Evolutionary conservation across 2,113 vertebrate species (phyloP).

Genomic region (Clarias gariepinus): DNA sequence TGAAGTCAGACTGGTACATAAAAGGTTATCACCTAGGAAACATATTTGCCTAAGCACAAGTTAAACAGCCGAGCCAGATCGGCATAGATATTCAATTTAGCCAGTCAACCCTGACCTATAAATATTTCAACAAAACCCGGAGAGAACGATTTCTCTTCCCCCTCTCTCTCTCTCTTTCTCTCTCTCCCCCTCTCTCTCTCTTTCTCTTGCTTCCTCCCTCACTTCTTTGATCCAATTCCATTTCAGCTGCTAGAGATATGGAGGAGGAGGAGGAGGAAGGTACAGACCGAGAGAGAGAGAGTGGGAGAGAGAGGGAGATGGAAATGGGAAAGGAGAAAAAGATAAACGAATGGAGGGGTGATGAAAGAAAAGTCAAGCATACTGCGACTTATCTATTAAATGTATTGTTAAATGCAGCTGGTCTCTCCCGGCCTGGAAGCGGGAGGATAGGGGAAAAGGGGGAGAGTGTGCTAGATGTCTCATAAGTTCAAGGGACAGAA

Average conservation of each 20-base stretch:
- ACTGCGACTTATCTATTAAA: slow-evolving; percentile 95
- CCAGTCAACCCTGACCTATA: slow-evolving; percentile 99
- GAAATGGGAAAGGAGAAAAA: slow-evolving; percentile 80
- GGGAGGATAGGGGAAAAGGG: slow-evolving; percentile 25
- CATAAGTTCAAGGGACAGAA: slow-evolving; percentile 86
- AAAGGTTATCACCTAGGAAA: slow-evolving; percentile 99
- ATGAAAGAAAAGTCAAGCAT: slow-evolving; percentile 88
- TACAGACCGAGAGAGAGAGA: slow-evolving; percentile 81
- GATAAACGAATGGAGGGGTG: slow-evolving; percentile 74
- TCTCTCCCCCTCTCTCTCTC: slow-evolving; percentile 76
- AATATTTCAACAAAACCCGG: slow-evolving; percentile 99
- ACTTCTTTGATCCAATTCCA: slow-evolving; percentile 97
- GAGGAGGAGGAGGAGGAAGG: slow-evolving; percentile 68
- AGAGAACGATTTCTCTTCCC: slow-evolving; percentile 82
- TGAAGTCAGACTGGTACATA: slow-evolving; percentile 99
- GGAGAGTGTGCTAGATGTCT: slow-evolving; percentile 67
- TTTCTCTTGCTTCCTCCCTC: slow-evolving; percentile 67
- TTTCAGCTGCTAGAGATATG: slow-evolving; percentile 87
- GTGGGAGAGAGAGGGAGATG: slow-evolving; percentile 72
- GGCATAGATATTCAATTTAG: slow-evolving; percentile 99
- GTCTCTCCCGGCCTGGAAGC: slow-evolving; percentile 83
- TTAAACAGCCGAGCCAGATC: slow-evolving; percentile 99
- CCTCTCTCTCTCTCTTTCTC: slow-evolving; percentile 76
- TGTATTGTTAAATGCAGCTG: slow-evolving; percentile 95
- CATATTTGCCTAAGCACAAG: slow-evolving; percentile 99